Evolutionary conservation across 2,113 vertebrate genomes (phyloP).

Genomic region (Zapus hudsonius): DNA sequence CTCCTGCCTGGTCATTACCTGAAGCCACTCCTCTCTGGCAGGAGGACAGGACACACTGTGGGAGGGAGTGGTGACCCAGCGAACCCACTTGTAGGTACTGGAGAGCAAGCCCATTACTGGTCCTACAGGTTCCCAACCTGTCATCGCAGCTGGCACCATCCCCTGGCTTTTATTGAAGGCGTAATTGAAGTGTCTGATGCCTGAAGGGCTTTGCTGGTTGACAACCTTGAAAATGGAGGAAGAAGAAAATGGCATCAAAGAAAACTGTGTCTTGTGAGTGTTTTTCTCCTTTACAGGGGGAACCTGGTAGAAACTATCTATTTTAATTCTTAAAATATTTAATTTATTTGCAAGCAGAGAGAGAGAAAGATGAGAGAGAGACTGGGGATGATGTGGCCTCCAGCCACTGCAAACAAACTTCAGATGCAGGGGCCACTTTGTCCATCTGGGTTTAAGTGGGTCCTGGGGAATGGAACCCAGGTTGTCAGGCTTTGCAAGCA

Average conservation of each 20-base stretch:
- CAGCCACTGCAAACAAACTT: too few relatives aligned
- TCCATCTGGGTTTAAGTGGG: too few relatives aligned
- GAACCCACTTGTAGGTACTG: slow-evolving; percentile 1
- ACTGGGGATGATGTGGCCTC: too few relatives aligned
- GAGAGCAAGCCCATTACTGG: slow-evolving; percentile 29
- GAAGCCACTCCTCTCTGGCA: slow-evolving; percentile 18
- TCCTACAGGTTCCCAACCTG: slow-evolving; percentile 70
- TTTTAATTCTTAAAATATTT: neutral
- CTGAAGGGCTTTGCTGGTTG: slow-evolving; percentile 41
- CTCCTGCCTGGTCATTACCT: slow-evolving; percentile 8
- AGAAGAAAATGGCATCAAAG: neutral
- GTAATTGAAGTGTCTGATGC: slow-evolving; percentile 68
- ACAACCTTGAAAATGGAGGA: slow-evolving; percentile 16
- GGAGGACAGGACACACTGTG: slow-evolving; percentile 16
- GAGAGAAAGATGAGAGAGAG: too few relatives aligned
- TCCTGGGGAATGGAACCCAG: too few relatives aligned
- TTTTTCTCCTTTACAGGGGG: neutral
- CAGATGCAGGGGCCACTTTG: too few relatives aligned
- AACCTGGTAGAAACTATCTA: neutral
- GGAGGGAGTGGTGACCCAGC: neutral
- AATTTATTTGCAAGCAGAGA: too few relatives aligned
- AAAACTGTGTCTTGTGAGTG: neutral
- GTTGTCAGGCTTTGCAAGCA: too few relatives aligned
- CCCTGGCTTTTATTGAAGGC: slow-evolving; percentile 66
- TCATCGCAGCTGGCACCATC: slow-evolving; percentile 55